A percentile compares a stretch with the other conserved stretches of the same genome.
Evolutionary conservation across 2,113 vertebrate species (phyloP).

Genomic region (Corydoras sp.): DNA sequence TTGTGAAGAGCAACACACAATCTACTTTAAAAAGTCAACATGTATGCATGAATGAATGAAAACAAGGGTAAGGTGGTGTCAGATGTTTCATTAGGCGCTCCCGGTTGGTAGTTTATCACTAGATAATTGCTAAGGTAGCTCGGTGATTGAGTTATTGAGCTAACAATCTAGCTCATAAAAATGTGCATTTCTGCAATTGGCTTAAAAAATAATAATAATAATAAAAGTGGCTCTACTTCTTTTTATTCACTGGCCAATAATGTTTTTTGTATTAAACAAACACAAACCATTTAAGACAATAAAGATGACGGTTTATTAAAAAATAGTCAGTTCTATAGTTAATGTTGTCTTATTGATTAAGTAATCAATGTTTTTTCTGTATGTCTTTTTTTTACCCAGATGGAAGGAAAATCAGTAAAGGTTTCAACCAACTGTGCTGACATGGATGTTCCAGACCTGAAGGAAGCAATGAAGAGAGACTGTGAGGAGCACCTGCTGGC

Average conservation of each 20-base stretch:
- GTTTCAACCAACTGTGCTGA: conserved; percentile 54
- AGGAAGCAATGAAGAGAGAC: conserved; percentile 81
- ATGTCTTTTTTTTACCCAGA: conserved; percentile 53
- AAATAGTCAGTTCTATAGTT: conserved; percentile 24
- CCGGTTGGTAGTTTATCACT: too few species aligned
- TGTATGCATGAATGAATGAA: too few species aligned
- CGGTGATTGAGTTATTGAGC: too few species aligned
- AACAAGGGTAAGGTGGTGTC: background rate
- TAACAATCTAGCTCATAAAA: too few species aligned
- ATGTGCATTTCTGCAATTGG: too few species aligned
- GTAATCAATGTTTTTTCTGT: conserved; percentile 3
- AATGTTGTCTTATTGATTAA: conserved; percentile 21
- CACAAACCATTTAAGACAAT: conserved; percentile 3
- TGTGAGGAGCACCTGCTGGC: conserved; percentile 91
- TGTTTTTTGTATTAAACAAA: too few species aligned
- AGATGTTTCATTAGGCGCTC: too few species aligned
- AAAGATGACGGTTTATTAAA: conserved; percentile 25
- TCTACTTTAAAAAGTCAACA: background rate
- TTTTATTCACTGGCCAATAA: too few species aligned
- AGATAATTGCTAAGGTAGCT: too few species aligned
- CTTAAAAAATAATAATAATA: too few species aligned
- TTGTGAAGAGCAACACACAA: background rate
- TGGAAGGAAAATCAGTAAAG: conserved; percentile 84
- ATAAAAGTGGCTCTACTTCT: too few species aligned
- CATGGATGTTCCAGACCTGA: conserved; percentile 76